Conservation (phyloP, 2,888 invertebrate species). For the Pristionchus arcanus region DNA sequence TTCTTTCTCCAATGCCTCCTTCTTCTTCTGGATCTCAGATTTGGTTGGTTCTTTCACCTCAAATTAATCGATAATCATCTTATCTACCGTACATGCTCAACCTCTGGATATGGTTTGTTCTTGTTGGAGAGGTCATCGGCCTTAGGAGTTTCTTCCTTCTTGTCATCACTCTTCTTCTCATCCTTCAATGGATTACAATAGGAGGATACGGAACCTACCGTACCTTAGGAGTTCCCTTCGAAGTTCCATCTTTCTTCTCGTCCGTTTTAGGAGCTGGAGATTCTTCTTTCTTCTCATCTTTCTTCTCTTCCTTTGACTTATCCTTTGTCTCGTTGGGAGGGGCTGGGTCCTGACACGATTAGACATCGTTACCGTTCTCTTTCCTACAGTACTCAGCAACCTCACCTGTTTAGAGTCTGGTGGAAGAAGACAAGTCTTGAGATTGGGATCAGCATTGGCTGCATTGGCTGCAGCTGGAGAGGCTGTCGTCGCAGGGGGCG, state of each 20-base stretch:
- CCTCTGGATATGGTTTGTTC: constrained; percentile 44
- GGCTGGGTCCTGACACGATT: background rate
- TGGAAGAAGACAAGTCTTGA: background rate
- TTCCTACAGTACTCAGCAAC: background rate
- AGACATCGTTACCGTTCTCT: background rate
- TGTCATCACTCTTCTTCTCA: constrained; percentile 44
- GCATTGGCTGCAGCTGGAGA: constrained; percentile 14
- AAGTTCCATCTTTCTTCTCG: constrained; percentile 11
- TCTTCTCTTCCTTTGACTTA: constrained; percentile 6
- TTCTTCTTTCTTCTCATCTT: background rate
- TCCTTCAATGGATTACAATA: background rate
- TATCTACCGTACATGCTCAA: constrained; percentile 12
- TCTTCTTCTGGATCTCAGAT: background rate
- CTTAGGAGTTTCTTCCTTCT: constrained; percentile 3
- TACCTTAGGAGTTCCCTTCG: background rate
- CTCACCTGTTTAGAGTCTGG: background rate
- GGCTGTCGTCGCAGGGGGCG: background rate
- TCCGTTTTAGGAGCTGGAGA: background rate
- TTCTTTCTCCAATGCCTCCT: constrained; percentile 20
- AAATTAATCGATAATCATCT: constrained; percentile 28
- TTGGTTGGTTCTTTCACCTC: constrained; percentile 40
- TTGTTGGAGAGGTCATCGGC: constrained; percentile 7
- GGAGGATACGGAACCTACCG: background rate
- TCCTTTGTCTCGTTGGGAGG: background rate
- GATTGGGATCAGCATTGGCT: background rate